A percentile compares a stretch with the other conserved stretches of the same genome.
These are phyloP conservation scores for Odontamblyopus rebecca DNA, from an alignment of 2,797 vertebrate genomes.

Conservation along the genomic window DNA sequence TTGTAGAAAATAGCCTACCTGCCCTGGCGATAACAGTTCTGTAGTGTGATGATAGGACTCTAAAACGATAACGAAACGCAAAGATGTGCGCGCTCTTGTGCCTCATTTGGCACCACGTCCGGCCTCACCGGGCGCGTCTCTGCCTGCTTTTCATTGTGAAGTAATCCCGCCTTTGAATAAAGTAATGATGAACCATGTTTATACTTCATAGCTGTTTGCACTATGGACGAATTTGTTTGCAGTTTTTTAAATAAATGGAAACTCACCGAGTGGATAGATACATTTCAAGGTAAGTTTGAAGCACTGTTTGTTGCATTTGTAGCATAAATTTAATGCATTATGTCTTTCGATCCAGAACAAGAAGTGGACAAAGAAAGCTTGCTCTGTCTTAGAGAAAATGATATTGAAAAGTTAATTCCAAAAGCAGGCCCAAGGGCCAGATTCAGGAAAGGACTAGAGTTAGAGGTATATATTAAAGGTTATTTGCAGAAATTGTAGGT, in stretches of 20 bases:
- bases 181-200: background rate
- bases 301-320: background rate
- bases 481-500: background rate
- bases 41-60: too few relatives aligned
- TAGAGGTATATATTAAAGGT: background rate
- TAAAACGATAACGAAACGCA: too few relatives aligned
- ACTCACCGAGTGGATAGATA: background rate
- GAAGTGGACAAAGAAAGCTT: conserved; percentile 5
- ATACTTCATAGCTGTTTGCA: background rate
- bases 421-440: conserved; percentile 1
- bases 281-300: background rate
- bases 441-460: conserved; percentile 4
- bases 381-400: background rate
- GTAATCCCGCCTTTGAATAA: background rate
- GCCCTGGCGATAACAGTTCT: background rate
- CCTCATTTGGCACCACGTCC: too few relatives aligned
- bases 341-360: background rate
- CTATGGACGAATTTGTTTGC: conserved; percentile 1
- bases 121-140: background rate
- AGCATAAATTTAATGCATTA: background rate
- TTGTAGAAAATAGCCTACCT: background rate
- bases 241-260: background rate
- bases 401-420: background rate
- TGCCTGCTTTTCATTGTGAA: background rate
- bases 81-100: too few relatives aligned